Base-by-base conservation (phyloP, 2,888 invertebrate species). In the Matsumyia berberina region DNA sequence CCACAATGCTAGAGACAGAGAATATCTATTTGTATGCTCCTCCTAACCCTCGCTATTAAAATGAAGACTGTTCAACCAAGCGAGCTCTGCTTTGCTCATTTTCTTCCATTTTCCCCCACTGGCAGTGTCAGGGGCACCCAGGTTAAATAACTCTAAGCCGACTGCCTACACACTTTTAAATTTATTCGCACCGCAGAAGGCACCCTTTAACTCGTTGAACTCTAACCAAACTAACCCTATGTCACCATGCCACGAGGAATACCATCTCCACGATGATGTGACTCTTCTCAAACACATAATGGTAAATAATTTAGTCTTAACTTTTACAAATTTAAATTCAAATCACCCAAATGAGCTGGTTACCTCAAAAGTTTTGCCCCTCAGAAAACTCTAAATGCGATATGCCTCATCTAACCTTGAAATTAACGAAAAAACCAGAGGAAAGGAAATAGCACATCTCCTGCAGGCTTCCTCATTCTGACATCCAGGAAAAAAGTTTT, bases 341-440 rank as follows among this genome's bases (percentile, higher is more conserved):
- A 37, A 37, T 49, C 12, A 46, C 12, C 35, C 12, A n/a, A 64
- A 33, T 33, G 33, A 37, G 49, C n/a, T 29, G 37, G 39, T 58
- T 58, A 39, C 37, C 57, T 58, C n/a, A 58, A 37, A 58, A 58
- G 39, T 24, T 58, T 58, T n/a, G n/a, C n/a, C n/a, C n/a, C n/a
- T n/a, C 19, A 1, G 24, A n/a, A 11, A 49, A 11, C 3, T 24
- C 37, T 51, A 29, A 66, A 66, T 51, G 51, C 24, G 66, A 19
- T 35, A 64, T 64, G 51, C 51, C 37, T 51, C 66, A 29, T 51
- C 51, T 39, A 39, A 51, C 37, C 39, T 58, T 58, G 39, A 58
- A 58, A 6, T 37, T 24, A 24, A 24, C 2, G 4, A 24, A 4
- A 24, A 24, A 11, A 11, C n/a, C n/a, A n/a, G n/a, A n/a, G n/a